Evolutionary conservation across 2,113 vertebrate genomes (phyloP), one percentile per base, ranked within the genome.

Genomic region (Tupaia chinensis): DNA sequence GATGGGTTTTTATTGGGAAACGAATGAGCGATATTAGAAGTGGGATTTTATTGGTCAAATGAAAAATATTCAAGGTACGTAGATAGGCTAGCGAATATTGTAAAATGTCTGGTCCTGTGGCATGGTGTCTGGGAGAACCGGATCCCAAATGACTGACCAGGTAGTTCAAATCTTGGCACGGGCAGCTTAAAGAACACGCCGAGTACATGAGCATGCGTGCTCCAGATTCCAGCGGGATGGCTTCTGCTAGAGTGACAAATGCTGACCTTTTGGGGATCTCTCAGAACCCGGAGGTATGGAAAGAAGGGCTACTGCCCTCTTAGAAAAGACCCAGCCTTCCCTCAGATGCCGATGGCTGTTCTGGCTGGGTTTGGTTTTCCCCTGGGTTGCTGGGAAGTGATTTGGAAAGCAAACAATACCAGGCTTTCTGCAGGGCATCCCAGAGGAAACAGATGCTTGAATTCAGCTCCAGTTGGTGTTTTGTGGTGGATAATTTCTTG

Each of bases 401-500:
- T 79, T 85, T 90, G 74, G 93, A 97, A 91, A 70, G 29, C 53
- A 66, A 93, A 78, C 60, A 90, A 76, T 84, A 25, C 85, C 44
- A 23, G 53, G 54, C 58, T 92, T 29, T 88, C 94, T 92, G 95
- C 86, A 94, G 70, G 44, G 86, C 23, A 29, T 72, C 44, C 29
- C 76, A 79, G 53, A 94, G 87, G 81, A 87, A 56, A 80, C 89
- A 96, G 91, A 78, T 87, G 77, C 94, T 93, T 58, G 60, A 0
- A 27, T 92, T 73, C 53, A 76, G 66, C 54, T 77, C 27, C 34
- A 68, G 70, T n/a, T 89, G 80, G 3, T 92, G 72, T 70, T 94
- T 91, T 95, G 73, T 58, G 66, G 89, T 27, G 23, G 56, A 16
- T 90, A 73, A 97, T 92, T 93, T 94, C 82, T 96, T 94, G 94